Percentiles rank a stretch among this genome's conserved stretches.
Evolutionary conservation across 2,113 vertebrate genomes (phyloP).

Genomic region (Brienomyrus brachyistius): DNA sequence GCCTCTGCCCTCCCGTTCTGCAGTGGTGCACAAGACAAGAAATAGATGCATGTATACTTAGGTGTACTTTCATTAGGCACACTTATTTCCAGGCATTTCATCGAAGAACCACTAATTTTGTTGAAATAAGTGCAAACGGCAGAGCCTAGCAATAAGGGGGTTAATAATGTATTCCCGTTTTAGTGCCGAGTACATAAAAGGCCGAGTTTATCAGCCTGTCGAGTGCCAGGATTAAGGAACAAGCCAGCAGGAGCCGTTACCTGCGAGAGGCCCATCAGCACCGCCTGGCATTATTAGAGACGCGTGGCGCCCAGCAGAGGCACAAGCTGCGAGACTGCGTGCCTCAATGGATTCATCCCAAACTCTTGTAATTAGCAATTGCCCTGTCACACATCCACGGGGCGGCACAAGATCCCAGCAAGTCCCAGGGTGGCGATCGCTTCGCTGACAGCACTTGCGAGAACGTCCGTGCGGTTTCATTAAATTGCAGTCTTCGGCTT

Average conservation of each 20-base stretch:
- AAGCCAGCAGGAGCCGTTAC: background rate
- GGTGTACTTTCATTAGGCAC: background rate
- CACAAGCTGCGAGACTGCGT: background rate
- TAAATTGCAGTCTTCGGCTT: background rate
- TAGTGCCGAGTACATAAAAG: background rate
- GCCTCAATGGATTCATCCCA: background rate
- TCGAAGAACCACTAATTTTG: background rate
- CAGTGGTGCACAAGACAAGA: background rate
- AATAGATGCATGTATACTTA: background rate
- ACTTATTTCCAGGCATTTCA: background rate
- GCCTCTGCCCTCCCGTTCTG: background rate
- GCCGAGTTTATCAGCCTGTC: background rate
- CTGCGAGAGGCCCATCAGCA: background rate
- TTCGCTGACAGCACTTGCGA: background rate
- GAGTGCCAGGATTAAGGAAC: background rate
- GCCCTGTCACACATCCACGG: background rate
- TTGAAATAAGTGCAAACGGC: background rate
- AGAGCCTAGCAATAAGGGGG: background rate
- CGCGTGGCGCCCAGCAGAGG: background rate
- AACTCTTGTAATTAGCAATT: constrained; percentile 13
- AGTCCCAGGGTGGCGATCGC: background rate
- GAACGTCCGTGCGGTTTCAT: background rate
- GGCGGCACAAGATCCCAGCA: background rate
- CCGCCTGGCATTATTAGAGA: constrained; percentile 4
- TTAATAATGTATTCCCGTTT: background rate